Evolutionary conservation across 2,888 invertebrate genomes (phyloP), one percentile per base, ranked within the genome.

Genomic region (Meta bourneti): DNA sequence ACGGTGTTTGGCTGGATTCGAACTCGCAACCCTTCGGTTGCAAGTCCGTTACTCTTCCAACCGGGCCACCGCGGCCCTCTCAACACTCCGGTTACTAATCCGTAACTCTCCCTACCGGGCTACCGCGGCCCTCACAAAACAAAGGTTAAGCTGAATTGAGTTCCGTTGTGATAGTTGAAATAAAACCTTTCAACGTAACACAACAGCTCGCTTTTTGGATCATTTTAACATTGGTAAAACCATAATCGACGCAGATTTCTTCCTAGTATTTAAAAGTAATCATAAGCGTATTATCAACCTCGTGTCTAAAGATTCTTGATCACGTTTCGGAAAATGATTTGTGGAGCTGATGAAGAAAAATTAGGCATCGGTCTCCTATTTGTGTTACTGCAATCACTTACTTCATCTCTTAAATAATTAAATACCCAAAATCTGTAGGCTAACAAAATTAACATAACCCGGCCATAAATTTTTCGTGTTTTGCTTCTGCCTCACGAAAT

Each of bases 331-430:
- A 83, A 8, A 7, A 11, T 74, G 72, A 83, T 83, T 83, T 83
- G 71, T 83, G 52, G 71, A 20, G 19, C n/a, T 19, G 19, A 51
- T 71, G 48, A 49, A 20, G 71, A 52, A 79, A 77, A 77, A 86
- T 86, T 78, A 78, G 70, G 34, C 20, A 54, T 70, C 52, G 20
- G 20, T 51, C 51, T 78, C 49, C 49, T 75, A 11, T 81, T 77
- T 48, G 77, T 78, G 83, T 89, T 51, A 77, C 71, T 51, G 71
- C 78, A 78, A 78, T 89, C 77, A 89, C 83, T 83, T 83, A n/a
- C n/a, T n/a, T n/a, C n/a, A n/a, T n/a, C n/a, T 19, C 83, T 90
- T 84, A 78, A 90, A 90, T 90, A 90, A 90, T 84, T 90, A 79
- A 90, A 84, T n/a, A 20, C 75, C 20, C 19, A 83, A 83, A 89